These are phyloP conservation scores for Nerophis ophidion DNA, from an alignment of 2,113 vertebrate species.

Conservation along the genomic window DNA sequence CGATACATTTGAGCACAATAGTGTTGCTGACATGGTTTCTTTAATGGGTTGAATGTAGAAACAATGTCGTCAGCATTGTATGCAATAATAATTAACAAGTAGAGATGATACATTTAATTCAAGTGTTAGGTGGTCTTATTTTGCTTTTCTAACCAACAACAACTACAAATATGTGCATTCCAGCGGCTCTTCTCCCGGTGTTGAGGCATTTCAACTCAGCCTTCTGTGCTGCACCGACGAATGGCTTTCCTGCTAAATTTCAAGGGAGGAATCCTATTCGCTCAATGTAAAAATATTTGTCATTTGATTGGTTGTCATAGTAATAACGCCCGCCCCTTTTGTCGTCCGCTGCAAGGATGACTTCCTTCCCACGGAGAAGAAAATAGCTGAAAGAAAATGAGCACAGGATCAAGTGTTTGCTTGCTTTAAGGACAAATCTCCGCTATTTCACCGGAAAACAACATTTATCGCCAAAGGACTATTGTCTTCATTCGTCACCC, in stretches of 20 bases:
- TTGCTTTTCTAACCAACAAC: too few species aligned
- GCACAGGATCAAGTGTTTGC: constrained; percentile 3
- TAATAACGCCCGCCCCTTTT: constrained; percentile 22
- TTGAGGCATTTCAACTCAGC: constrained; percentile 30
- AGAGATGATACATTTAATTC: too few species aligned
- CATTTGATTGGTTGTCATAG: constrained; percentile 29
- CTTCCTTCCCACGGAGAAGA: constrained; percentile 29
- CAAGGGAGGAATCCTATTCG: constrained; percentile 23
- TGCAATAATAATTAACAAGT: too few species aligned
- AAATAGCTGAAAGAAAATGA: constrained; percentile 10
- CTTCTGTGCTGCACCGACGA: constrained; percentile 16
- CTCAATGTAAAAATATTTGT: not conserved
- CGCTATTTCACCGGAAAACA: constrained; percentile 1
- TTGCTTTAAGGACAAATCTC: not conserved
- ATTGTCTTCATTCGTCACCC: not conserved
- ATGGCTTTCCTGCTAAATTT: constrained; percentile 11
- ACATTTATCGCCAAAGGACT: not conserved
- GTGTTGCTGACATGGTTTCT: too few species aligned
- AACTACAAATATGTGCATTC: not conserved
- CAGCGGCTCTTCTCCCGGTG: constrained; percentile 7
- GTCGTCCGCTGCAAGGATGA: constrained; percentile 19
- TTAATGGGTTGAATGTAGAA: too few species aligned
- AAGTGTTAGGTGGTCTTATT: too few species aligned
- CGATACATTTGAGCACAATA: too few species aligned
- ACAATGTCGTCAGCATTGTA: too few species aligned